Percentiles rank a stretch among this genome's conserved stretches.
phyloP scores from a whole-genome alignment of 2,797 vertebrate genomes.

The Enteromius unitaeniatus region DNA sequence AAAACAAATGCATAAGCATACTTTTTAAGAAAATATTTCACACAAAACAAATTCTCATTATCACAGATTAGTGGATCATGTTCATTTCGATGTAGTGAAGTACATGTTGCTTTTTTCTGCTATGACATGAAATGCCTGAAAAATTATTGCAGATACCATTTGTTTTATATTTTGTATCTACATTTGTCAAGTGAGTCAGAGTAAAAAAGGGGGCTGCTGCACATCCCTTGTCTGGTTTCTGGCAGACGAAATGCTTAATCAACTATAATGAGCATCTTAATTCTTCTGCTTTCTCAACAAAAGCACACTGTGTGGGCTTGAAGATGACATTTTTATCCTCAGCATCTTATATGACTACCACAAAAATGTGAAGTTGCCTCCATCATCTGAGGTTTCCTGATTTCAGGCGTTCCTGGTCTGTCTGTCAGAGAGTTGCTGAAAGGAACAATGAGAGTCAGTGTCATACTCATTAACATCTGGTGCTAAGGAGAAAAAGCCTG shows the following conservation, averaged over 20 bases:
- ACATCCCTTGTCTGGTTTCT: not conserved
- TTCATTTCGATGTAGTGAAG: too few relatives aligned
- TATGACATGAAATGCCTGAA: too few relatives aligned
- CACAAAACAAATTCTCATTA: too few relatives aligned
- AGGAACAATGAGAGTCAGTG: slow-evolving; percentile 58
- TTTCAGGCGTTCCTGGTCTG: slow-evolving; percentile 3
- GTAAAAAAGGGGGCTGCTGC: not conserved
- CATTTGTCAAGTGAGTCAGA: not conserved
- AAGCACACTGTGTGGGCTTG: not conserved
- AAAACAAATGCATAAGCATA: too few relatives aligned
- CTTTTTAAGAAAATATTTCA: too few relatives aligned
- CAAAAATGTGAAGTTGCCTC: slow-evolving; percentile 7
- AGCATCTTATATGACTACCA: not conserved
- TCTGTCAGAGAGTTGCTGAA: slow-evolving; percentile 42
- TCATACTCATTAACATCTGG: slow-evolving; percentile 73
- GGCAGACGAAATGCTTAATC: slow-evolving; percentile 11
- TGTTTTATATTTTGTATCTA: not conserved
- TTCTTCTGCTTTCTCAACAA: not conserved
- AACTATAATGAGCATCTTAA: not conserved
- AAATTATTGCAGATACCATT: not conserved
- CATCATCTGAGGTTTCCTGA: not conserved
- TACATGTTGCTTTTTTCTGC: too few relatives aligned
- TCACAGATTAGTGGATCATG: not conserved
- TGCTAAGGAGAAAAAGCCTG: slow-evolving; percentile 66
- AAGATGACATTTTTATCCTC: not conserved